Percentiles rank a stretch among this genome's conserved stretches.
These are phyloP conservation scores for Lysiphlebus fabarum DNA, from an alignment of 1,140 invertebrate species.

Conservation along the genomic window DNA sequence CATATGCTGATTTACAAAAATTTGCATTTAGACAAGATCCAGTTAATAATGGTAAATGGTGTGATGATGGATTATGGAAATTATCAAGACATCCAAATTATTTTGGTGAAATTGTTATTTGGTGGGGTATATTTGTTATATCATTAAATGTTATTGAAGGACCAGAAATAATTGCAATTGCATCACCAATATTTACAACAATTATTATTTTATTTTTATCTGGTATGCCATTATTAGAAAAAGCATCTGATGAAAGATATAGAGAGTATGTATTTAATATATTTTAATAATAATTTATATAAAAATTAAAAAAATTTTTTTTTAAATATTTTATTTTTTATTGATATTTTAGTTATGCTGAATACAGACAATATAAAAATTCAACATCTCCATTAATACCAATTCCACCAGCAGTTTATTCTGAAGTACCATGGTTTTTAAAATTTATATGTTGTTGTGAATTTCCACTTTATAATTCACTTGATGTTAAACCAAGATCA, in stretches of 20 bases:
- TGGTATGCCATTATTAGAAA: constrained; percentile 80
- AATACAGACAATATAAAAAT: constrained; percentile 82
- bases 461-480: constrained; percentile 79
- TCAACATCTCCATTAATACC: constrained; percentile 85
- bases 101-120: constrained; percentile 90
- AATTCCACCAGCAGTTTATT: constrained; percentile 78
- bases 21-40: constrained; percentile 85
- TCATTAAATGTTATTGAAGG: constrained; percentile 81
- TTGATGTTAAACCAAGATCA: constrained; percentile 64
- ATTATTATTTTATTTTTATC: constrained; percentile 85
- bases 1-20: constrained; percentile 87
- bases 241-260: constrained; percentile 82
- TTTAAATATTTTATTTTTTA: constrained; percentile 10
- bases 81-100: constrained; percentile 92
- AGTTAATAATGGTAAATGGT: constrained; percentile 84
- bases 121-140: constrained; percentile 92
- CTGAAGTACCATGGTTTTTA: constrained; percentile 74
- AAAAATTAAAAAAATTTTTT: neutral
- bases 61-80: constrained; percentile 85
- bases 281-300: neutral
- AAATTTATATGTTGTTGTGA: constrained; percentile 85
- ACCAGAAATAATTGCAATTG: constrained; percentile 76
- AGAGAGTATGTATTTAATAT: constrained; percentile 65
- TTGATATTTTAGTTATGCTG: constrained; percentile 64
- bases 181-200: constrained; percentile 85